Evolutionary conservation across 2,888 invertebrate species (phyloP), one percentile per base, ranked within the genome.

Genomic region (Calliopum simillimum): DNA sequence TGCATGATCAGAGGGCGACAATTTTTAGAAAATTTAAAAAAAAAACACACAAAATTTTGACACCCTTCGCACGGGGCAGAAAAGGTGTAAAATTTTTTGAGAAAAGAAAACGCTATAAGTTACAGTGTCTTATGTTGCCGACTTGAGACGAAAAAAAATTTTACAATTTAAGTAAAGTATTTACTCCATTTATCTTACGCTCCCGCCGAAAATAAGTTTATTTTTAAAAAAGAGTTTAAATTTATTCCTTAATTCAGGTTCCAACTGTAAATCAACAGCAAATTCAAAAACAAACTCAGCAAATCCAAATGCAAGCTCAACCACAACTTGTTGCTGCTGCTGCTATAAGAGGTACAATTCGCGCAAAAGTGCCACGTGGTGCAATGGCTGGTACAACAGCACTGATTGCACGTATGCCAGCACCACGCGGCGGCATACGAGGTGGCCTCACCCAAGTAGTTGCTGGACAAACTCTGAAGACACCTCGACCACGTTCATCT

Each of bases 321-420:
- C 78, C 76, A 23, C 71, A 71, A 43, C 73, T 55, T 68, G 71
- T 62, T 12, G 56, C 61, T 5, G 23, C 64, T 21, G 47, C 58
- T 19, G 53, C 53, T 12, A 69, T 64, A 53, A 68, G 73, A 21
- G 72, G 75, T 19, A 61, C 69, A 4, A 71, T 71, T 21, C 69
- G 71, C 14, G 68, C 68, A 21, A 71, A 69, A 55, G 47, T 53
- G 16, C 64, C 72, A 12, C 71, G 71, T 23, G 70, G 74, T 14
- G 67, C 61, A 33, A 46, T 68, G 53, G 56, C 59, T 46, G 69
- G 59, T 23, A n/a, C 72, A 12, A 56, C 69, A n/a, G 71, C 77
- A 16, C 41, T 76, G 47, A 74, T 76, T 13, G 74, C 76, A 6
- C 73, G 77, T 33, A 71, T 77, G 72, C 77, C 76, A 11, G 72